Percentiles rank a stretch among this genome's conserved stretches.
Evolutionary conservation across 1,140 invertebrate species (phyloP).

Genomic region (Hermetia illucens): DNA sequence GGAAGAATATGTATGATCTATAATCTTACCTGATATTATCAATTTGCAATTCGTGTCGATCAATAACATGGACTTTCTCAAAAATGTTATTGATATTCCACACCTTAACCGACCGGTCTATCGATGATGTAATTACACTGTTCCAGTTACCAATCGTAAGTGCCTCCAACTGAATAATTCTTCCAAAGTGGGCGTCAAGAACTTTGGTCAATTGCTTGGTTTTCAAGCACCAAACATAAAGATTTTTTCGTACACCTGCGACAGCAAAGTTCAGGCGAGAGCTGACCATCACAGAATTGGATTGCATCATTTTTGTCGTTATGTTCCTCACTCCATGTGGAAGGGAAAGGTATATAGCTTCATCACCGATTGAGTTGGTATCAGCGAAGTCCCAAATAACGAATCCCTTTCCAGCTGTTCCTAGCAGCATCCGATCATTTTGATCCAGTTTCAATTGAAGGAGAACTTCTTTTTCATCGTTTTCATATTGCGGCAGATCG

Average conservation of each 20-base stretch:
- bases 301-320: constrained; percentile 72
- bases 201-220: constrained; percentile 72
- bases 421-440: constrained; percentile 65
- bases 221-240: constrained; percentile 86
- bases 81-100: constrained; percentile 99
- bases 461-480: constrained; percentile 56
- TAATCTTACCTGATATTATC: constrained; percentile 65
- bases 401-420: constrained; percentile 71
- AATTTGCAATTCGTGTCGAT: constrained; percentile 89
- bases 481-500: constrained; percentile 44
- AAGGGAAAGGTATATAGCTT: constrained; percentile 55
- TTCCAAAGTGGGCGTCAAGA: constrained; percentile 90
- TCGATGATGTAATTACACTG: constrained; percentile 89
- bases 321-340: constrained; percentile 89
- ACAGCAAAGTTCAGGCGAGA: constrained; percentile 83
- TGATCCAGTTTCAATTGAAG: constrained; percentile 71
- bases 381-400: constrained; percentile 52
- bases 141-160: constrained; percentile 83
- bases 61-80: constrained; percentile 92
- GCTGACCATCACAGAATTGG: constrained; percentile 83
- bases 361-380: constrained; percentile 21
- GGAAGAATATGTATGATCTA: too few species aligned
- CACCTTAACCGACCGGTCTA: constrained; percentile 94
- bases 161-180: constrained; percentile 83
- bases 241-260: constrained; percentile 88